phyloP scores from a whole-genome alignment of 2,113 vertebrate genomes.

The Corythornis madagascariensis region DNA sequence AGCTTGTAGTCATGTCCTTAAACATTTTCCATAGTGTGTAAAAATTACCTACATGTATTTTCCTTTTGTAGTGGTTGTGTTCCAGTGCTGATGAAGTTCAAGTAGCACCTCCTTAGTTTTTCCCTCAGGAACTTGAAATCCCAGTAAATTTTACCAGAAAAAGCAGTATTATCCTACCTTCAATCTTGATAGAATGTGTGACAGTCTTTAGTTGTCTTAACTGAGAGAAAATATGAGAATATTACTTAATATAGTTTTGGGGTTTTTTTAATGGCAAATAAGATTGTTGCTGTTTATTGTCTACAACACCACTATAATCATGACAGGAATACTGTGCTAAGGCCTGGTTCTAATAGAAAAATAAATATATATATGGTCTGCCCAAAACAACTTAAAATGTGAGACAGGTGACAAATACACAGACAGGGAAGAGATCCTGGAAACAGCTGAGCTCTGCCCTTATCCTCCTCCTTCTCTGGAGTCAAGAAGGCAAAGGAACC shows the following conservation, averaged over 20 bases:
- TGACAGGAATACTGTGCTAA: neutral
- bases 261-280: neutral
- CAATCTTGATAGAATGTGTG: neutral
- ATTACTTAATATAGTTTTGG: neutral
- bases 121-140: neutral
- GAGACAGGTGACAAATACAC: neutral
- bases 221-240: neutral
- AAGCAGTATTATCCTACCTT: neutral
- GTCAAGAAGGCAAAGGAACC: neutral
- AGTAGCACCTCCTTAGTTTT: neutral
- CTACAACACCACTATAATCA: neutral
- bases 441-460: neutral
- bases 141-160: neutral
- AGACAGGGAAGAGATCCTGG: neutral
- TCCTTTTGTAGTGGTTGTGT: neutral
- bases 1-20: neutral
- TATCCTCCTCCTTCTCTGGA: neutral
- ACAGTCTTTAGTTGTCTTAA: neutral
- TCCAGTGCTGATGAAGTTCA: neutral
- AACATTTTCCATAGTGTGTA: neutral
- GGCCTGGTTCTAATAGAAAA: neutral
- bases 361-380: neutral
- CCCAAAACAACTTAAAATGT: neutral
- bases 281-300: neutral
- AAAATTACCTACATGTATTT: neutral